Conservation (phyloP, 2,888 invertebrate genomes). For the Malthinus flaveolus region DNA sequence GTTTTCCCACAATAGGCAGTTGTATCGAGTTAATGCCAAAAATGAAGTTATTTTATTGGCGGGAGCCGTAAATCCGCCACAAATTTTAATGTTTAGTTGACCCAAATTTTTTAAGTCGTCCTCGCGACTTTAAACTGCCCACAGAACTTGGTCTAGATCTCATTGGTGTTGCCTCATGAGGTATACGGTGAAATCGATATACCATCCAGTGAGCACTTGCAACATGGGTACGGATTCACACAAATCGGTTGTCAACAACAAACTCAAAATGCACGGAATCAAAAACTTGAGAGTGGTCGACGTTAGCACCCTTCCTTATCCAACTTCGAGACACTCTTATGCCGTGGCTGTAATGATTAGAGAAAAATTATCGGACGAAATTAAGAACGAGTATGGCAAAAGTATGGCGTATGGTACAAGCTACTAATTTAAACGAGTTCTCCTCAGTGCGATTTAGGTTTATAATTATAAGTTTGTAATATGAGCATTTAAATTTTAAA, state of each 20-base stretch:
- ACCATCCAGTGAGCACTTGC: conserved; percentile 32
- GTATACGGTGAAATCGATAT: conserved; percentile 21
- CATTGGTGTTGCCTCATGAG: conserved; percentile 35
- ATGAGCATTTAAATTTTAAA: too few relatives aligned
- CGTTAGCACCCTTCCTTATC: conserved; percentile 69
- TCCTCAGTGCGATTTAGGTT: too few relatives aligned
- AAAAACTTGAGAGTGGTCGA: conserved; percentile 69
- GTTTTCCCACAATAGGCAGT: conserved; percentile 55
- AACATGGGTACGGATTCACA: conserved; percentile 30
- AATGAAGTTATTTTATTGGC: conserved; percentile 75
- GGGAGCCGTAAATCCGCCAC: conserved; percentile 68
- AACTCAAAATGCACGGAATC: conserved; percentile 64
- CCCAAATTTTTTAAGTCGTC: conserved; percentile 37
- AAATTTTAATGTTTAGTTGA: conserved; percentile 42
- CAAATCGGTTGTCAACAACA: conserved; percentile 23
- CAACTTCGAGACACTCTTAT: conserved; percentile 68
- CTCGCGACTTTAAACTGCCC: conserved; percentile 62
- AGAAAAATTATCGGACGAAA: conserved; percentile 63
- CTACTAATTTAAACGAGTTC: too few relatives aligned
- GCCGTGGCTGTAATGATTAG: conserved; percentile 70
- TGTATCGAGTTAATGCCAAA: conserved; percentile 57
- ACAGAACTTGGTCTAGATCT: too few relatives aligned
- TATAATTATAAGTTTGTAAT: too few relatives aligned
- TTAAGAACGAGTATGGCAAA: conserved; percentile 1
- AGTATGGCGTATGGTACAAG: background rate